phyloP scores from a whole-genome alignment of 2,797 vertebrate species.

The Buphagus erythrorhynchus region DNA sequence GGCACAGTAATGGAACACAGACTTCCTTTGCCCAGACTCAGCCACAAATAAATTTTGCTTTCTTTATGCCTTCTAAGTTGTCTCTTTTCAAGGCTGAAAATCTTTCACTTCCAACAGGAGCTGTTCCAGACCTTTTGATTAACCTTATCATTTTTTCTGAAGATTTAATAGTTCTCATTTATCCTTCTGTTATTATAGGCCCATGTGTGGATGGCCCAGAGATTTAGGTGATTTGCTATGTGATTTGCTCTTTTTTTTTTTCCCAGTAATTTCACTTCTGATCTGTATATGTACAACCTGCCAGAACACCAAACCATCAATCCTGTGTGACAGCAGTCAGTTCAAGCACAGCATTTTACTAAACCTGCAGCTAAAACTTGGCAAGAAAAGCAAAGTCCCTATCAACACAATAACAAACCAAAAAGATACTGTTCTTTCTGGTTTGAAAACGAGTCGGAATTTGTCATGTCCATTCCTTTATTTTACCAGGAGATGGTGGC shows the following conservation, averaged over 20 bases:
- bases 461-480: not conserved
- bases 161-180: not conserved
- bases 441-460: not conserved
- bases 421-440: not conserved
- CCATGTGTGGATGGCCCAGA: not conserved
- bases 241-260: not conserved
- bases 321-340: not conserved
- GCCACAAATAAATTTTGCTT: not conserved
- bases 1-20: not conserved
- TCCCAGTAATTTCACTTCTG: not conserved
- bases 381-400: not conserved
- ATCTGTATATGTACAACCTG: not conserved
- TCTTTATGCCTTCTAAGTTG: not conserved
- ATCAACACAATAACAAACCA: not conserved
- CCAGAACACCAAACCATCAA: not conserved
- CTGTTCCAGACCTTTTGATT: not conserved
- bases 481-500: constrained; percentile 59
- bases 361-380: not conserved
- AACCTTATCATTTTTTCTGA: not conserved
- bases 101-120: not conserved
- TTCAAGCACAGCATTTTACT: not conserved
- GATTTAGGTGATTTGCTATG: not conserved
- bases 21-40: not conserved
- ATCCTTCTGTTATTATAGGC: not conserved
- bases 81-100: not conserved